Evolutionary conservation across 2,113 vertebrate species (phyloP).

Genomic region (Megaceryle maxima): DNA sequence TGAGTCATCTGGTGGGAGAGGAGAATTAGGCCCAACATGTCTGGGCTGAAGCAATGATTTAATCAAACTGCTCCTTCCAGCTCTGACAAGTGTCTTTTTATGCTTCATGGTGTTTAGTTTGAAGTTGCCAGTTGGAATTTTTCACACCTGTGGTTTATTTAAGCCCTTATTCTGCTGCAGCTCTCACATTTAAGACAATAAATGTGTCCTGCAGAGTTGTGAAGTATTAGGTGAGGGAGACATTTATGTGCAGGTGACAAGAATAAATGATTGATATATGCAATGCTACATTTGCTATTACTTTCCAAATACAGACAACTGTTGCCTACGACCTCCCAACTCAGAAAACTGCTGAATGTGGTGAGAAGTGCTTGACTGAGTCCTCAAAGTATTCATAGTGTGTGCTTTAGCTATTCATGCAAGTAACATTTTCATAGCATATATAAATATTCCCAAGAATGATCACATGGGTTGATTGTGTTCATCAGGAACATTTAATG

Average conservation of each 20-base stretch:
- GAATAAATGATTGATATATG: slow-evolving; percentile 7
- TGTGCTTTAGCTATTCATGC: neutral
- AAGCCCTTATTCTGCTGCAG: slow-evolving; percentile 9
- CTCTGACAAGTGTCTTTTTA: slow-evolving; percentile 39
- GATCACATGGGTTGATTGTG: neutral
- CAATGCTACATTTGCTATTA: slow-evolving; percentile 4
- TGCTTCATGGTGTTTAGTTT: slow-evolving; percentile 14
- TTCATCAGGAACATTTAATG: neutral
- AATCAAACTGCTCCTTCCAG: slow-evolving; percentile 50
- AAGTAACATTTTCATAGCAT: neutral
- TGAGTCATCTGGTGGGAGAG: slow-evolving; percentile 59
- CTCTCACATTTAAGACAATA: slow-evolving; percentile 30
- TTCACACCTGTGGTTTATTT: slow-evolving; percentile 59
- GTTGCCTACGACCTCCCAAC: neutral
- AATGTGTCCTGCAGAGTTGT: neutral
- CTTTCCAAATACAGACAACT: neutral
- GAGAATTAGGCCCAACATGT: slow-evolving; percentile 44
- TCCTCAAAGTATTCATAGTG: neutral
- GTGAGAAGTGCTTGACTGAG: neutral
- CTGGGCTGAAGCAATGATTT: slow-evolving; percentile 50
- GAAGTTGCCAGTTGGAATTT: slow-evolving; percentile 44
- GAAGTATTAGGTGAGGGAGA: slow-evolving; percentile 46
- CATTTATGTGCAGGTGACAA: neutral
- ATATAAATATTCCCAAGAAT: neutral
- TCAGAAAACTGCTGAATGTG: neutral